Evolutionary conservation across 1,140 invertebrate species (phyloP), one percentile per base, ranked within the genome.

Genomic region (Psix sp.): DNA sequence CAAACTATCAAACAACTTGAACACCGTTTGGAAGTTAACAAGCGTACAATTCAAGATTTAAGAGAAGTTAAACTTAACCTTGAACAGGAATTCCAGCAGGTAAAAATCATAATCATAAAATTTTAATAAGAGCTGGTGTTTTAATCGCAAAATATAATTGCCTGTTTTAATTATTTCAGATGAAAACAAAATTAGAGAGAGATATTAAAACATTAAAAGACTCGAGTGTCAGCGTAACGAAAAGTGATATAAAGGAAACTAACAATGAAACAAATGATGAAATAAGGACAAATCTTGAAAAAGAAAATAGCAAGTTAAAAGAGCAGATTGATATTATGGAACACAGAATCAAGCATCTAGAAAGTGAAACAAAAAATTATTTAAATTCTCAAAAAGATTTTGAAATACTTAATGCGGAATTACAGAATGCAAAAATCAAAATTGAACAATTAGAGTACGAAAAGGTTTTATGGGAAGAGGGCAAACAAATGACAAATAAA

Each of bases 1-100:
- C 80, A 84, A 56, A 82, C 62, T 4, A 83, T 86, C 14, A 83
- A 84, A 20, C 86, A 87, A 35, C 46, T 87, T 1, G 85, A 87
- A 70, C 56, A 79, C 1, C 71, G 86, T 11, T 20, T 87, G 0
- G 85, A 87, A 20, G 57, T 83, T 21, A 70, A 78, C 1, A 76
- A 82, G 54, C 75, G 79, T 48, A 82, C 59, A 18, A 71, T 80
- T 20, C 84, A 86, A 29, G 86, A 87, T 45, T 51, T 79, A 5
- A 77, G 66, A 18, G 77, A 82, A 26, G 33, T 74, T 0, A 82
- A 81, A 9, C 24, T 35, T 18, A 14, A 45, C 6, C 38, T 74
- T 21, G 85, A 87, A 40, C 79, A 71, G 73, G 80, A 87, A 63
- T 63, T 85, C 11, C 48, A 65, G 14, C 66, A 82, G 56, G 83